Conservation (phyloP, 2,888 invertebrate genomes). For the Cosmorhoe ocellata region DNA sequence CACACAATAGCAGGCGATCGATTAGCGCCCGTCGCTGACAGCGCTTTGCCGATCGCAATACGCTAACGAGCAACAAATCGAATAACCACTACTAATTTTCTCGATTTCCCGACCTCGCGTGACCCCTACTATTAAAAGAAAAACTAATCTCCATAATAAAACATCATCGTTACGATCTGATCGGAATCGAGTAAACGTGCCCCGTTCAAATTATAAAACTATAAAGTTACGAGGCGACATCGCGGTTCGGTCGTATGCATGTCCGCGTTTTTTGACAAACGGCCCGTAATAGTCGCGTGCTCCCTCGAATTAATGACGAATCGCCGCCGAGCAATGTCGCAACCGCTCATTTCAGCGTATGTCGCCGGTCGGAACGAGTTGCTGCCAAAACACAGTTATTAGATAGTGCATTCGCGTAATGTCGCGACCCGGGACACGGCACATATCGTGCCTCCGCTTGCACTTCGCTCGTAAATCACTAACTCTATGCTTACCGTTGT, state of each 20-base stretch:
- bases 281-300: slow-evolving; percentile 76
- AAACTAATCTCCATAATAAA: slow-evolving; percentile 79
- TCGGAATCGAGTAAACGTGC: slow-evolving; percentile 77
- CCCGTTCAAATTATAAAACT: slow-evolving; percentile 75
- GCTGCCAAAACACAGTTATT: slow-evolving; percentile 74
- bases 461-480: slow-evolving; percentile 67
- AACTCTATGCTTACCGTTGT: slow-evolving; percentile 46
- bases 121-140: slow-evolving; percentile 75
- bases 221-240: slow-evolving; percentile 74
- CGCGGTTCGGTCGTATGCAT: slow-evolving; percentile 59
- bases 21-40: slow-evolving; percentile 59
- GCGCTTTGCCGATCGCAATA: slow-evolving; percentile 38
- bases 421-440: slow-evolving; percentile 63
- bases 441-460: slow-evolving; percentile 69
- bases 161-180: slow-evolving; percentile 57
- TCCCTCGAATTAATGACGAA: slow-evolving; percentile 74
- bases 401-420: slow-evolving; percentile 74
- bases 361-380: slow-evolving; percentile 52
- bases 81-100: slow-evolving; percentile 64
- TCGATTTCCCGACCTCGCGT: slow-evolving; percentile 55
- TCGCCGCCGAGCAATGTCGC: slow-evolving; percentile 69
- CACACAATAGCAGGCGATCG: slow-evolving; percentile 71
- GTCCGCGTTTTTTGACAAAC: slow-evolving; percentile 72
- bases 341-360: slow-evolving; percentile 73
- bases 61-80: slow-evolving; percentile 64